phyloP scores from a whole-genome alignment of 2,113 vertebrate genomes.

The Tachysurus fulvidraco region DNA sequence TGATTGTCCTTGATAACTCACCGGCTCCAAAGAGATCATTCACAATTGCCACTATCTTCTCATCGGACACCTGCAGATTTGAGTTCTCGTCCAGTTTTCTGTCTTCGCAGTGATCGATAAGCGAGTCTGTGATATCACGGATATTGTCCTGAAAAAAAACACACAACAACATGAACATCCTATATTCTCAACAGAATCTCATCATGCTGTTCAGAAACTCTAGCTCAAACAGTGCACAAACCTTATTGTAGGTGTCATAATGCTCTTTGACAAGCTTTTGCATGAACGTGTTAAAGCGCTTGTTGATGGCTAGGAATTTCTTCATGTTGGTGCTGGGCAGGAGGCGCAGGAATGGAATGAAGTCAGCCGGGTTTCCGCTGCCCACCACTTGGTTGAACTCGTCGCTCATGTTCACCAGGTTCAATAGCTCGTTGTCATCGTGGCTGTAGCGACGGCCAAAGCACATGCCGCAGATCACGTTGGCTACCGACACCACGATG shows the following conservation, averaged over 20 bases:
- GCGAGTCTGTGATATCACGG: slow-evolving; percentile 89
- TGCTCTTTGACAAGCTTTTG: slow-evolving; percentile 78
- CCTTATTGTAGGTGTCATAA: slow-evolving; percentile 78
- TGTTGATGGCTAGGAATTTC: slow-evolving; percentile 74
- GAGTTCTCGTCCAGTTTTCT: slow-evolving; percentile 75
- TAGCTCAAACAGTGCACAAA: slow-evolving; percentile 48
- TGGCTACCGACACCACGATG: slow-evolving; percentile 83
- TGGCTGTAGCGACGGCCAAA: slow-evolving; percentile 81
- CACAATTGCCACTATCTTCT: slow-evolving; percentile 80
- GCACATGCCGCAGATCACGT: slow-evolving; percentile 88
- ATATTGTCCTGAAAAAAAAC: slow-evolving; percentile 77
- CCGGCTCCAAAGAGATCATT: slow-evolving; percentile 93
- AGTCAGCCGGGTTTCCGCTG: slow-evolving; percentile 80
- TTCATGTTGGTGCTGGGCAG: slow-evolving; percentile 77
- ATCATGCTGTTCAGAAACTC: not conserved
- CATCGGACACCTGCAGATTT: slow-evolving; percentile 70
- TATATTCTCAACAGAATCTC: not conserved
- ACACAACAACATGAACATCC: not conserved
- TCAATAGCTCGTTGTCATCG: slow-evolving; percentile 77
- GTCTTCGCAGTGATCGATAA: slow-evolving; percentile 87
- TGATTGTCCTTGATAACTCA: slow-evolving; percentile 59
- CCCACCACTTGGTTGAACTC: slow-evolving; percentile 73
- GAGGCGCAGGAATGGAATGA: slow-evolving; percentile 81
- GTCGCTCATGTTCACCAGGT: slow-evolving; percentile 70
- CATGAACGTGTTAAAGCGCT: slow-evolving; percentile 69